A percentile compares a stretch with the other conserved stretches of the same genome.
Evolutionary conservation across 2,888 invertebrate genomes (phyloP).

Genomic region (Crossocerus cetratus): DNA sequence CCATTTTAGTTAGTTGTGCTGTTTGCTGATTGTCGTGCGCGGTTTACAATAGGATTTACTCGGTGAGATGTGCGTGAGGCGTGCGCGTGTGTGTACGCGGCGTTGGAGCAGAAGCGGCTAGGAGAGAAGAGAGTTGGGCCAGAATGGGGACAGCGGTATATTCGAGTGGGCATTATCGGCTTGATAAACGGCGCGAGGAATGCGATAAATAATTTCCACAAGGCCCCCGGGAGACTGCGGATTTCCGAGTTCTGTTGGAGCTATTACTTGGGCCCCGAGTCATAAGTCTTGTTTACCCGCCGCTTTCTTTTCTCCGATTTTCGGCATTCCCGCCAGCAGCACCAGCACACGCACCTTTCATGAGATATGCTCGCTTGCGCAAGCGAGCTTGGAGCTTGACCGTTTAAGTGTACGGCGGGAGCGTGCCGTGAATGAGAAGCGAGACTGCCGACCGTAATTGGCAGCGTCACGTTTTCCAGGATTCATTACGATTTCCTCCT

Average conservation of each 20-base stretch:
- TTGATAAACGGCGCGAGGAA: slow-evolving; percentile 54
- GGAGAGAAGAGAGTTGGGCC: slow-evolving; percentile 55
- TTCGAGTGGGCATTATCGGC: slow-evolving; percentile 51
- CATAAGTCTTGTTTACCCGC: not conserved
- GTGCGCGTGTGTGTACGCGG: slow-evolving; percentile 7
- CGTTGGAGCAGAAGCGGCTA: slow-evolving; percentile 43
- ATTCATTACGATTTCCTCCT: slow-evolving; percentile 39
- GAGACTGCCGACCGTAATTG: slow-evolving; percentile 34
- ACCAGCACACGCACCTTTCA: no score
- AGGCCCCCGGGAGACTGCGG: slow-evolving; percentile 9
- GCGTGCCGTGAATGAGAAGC: slow-evolving; percentile 33
- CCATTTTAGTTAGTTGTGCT: not conserved
- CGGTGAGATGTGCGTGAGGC: slow-evolving; percentile 19
- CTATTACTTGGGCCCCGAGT: not conserved
- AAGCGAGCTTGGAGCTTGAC: not conserved
- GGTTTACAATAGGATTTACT: slow-evolving; percentile 31
- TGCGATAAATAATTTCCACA: slow-evolving; percentile 56
- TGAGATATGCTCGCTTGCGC: not conserved
- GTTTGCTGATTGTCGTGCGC: slow-evolving; percentile 20
- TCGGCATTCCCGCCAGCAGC: not conserved
- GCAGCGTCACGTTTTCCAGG: slow-evolving; percentile 37
- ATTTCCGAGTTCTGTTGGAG: slow-evolving; percentile 6
- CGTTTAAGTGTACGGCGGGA: not conserved
- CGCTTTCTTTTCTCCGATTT: no score
- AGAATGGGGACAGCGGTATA: slow-evolving; percentile 55